These are phyloP conservation scores for Rhinella marina DNA, from an alignment of 2,797 vertebrate species.

Conservation along the genomic window DNA sequence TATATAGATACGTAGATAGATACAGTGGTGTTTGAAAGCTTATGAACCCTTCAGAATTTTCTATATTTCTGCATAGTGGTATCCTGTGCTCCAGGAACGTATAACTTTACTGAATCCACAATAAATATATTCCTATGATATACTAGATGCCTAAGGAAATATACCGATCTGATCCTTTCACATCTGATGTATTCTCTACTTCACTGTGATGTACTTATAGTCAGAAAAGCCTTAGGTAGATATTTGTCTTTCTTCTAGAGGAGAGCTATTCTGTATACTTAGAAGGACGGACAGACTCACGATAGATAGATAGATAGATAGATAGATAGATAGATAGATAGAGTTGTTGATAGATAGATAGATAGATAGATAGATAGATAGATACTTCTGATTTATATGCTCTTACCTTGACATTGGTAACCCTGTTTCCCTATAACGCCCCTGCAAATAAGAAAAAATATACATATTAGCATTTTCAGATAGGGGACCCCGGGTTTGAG, in stretches of 20 bases:
- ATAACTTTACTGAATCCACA: no score
- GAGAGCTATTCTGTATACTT: neutral
- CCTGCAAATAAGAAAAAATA: constrained; percentile 78
- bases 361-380: constrained; percentile 10
- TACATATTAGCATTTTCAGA: neutral
- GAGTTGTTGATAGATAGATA: neutral
- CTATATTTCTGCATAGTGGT: no score
- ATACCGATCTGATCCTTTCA: no score
- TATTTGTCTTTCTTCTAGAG: no score
- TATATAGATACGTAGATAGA: neutral
- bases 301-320: constrained; percentile 6
- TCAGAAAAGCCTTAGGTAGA: no score
- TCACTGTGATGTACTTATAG: no score
- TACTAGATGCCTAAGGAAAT: no score
- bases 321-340: neutral
- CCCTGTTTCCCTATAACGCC: constrained; percentile 99
- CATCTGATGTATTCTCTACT: no score
- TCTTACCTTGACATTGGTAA: constrained; percentile 99
- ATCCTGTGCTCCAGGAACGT: no score
- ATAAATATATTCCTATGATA: no score
- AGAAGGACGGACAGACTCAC: neutral
- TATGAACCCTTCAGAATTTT: no score
- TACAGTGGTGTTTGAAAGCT: neutral
- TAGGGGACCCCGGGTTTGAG: no score
- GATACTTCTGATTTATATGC: neutral